Evolutionary conservation across 2,797 vertebrate genomes (phyloP).

Genomic region (Oceanodroma leucorhoa): DNA sequence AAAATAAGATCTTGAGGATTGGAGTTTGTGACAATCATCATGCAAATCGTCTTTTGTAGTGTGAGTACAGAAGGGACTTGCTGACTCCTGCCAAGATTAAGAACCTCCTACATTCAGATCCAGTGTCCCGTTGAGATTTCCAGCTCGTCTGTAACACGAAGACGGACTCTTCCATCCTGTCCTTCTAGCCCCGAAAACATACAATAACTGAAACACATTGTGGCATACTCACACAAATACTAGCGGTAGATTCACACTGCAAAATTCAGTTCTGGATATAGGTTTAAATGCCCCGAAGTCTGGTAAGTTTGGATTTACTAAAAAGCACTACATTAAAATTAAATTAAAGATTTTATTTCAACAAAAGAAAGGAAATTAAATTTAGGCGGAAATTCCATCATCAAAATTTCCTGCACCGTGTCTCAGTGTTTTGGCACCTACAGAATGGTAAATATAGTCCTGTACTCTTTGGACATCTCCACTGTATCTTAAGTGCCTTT

Average conservation of each 20-base stretch:
- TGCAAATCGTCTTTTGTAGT: neutral
- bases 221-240: neutral
- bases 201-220: neutral
- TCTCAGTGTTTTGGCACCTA: neutral
- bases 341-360: neutral
- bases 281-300: neutral
- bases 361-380: conserved; percentile 36
- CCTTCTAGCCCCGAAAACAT: neutral
- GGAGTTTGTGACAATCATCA: neutral
- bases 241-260: neutral
- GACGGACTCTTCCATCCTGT: neutral
- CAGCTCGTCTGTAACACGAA: neutral
- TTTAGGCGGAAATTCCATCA: conserved; percentile 2
- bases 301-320: neutral
- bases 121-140: neutral
- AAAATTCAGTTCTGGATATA: neutral
- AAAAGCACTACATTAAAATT: neutral
- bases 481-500: neutral
- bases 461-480: neutral
- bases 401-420: neutral
- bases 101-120: neutral
- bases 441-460: neutral
- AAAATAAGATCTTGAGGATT: neutral
- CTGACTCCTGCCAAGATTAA: conserved; percentile 7
- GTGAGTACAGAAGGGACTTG: neutral